Percentiles rank a stretch among this genome's conserved stretches.
Conservation (phyloP, 92 coral and sea anemone species). For the Zoanthus solanderi region DNA sequence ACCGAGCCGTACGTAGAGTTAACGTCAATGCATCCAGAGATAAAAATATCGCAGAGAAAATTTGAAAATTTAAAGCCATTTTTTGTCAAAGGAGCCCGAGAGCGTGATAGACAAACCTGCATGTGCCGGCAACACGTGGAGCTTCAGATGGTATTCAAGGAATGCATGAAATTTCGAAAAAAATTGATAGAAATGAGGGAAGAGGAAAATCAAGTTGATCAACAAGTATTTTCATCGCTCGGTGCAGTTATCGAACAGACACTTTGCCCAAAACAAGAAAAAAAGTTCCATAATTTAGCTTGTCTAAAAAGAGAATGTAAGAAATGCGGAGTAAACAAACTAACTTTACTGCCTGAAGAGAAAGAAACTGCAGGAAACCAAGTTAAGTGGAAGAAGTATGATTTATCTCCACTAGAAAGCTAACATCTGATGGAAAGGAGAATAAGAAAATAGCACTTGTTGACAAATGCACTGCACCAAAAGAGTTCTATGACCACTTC, state of each 20-base stretch:
- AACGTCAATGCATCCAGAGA: conserved; percentile 21
- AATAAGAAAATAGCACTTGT: conserved; percentile 38
- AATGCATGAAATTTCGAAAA: conserved; percentile 23
- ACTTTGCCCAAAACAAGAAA: conserved; percentile 42
- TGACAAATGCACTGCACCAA: conserved; percentile 18
- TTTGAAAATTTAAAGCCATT: conserved; percentile 18
- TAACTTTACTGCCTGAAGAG: conserved; percentile 25
- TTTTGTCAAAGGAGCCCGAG: conserved; percentile 23
- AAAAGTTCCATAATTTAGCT: conserved; percentile 20
- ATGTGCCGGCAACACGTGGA: conserved; percentile 12
- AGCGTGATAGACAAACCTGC: conserved; percentile 24
- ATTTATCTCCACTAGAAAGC: conserved; percentile 35
- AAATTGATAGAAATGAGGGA: conserved; percentile 20
- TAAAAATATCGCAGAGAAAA: conserved; percentile 22
- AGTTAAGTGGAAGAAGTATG: conserved; percentile 37
- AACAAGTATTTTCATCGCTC: conserved; percentile 9
- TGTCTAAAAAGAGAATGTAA: conserved; percentile 23
- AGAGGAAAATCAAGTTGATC: conserved; percentile 13
- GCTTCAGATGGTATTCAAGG: conserved; percentile 22
- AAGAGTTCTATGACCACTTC: conserved; percentile 34
- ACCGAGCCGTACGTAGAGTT: conserved; percentile 12
- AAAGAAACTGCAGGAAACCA: background rate
- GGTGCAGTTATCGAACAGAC: conserved; percentile 18
- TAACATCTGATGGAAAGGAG: conserved; percentile 36
- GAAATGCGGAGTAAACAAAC: conserved; percentile 40